A percentile compares a stretch with the other conserved stretches of the same genome.
Evolutionary conservation across 2,888 invertebrate genomes (phyloP).

Genomic region (Thecophora atra): DNA sequence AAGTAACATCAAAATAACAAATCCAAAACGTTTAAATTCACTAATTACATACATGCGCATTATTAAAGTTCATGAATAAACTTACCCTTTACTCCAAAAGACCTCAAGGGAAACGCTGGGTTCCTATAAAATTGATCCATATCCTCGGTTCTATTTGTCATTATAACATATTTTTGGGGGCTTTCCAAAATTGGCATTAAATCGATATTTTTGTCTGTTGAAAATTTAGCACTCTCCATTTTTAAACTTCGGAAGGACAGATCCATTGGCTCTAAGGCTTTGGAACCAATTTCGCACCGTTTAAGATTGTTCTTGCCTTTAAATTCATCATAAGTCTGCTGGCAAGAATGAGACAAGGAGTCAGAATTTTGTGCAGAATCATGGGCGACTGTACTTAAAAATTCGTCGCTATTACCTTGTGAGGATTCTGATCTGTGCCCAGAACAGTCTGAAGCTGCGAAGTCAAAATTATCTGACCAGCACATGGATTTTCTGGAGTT

Average conservation of each 20-base stretch:
- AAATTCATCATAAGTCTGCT: constrained; percentile 35
- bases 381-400: constrained; percentile 62
- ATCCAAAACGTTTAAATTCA: constrained; percentile 17
- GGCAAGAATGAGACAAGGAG: constrained; percentile 44
- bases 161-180: constrained; percentile 61
- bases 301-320: constrained; percentile 4
- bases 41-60: neutral
- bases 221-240: neutral
- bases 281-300: constrained; percentile 36
- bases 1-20: constrained; percentile 23
- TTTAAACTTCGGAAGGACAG: constrained; percentile 67
- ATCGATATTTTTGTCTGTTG: constrained; percentile 47
- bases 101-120: constrained; percentile 78
- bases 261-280: constrained; percentile 66
- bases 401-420: constrained; percentile 63
- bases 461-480: constrained; percentile 69
- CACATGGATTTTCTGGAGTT: constrained; percentile 66
- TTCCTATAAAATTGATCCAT: constrained; percentile 58
- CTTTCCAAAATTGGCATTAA: constrained; percentile 55
- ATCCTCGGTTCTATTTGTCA: constrained; percentile 64
- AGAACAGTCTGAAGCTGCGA: constrained; percentile 67
- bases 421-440: constrained; percentile 64
- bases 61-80: constrained; percentile 22
- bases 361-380: constrained; percentile 59
- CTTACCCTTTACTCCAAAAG: constrained; percentile 78